Evolutionary conservation across 2,888 invertebrate species (phyloP), one percentile per base, ranked within the genome.

Genomic region (Drosophila stalkeri): DNA sequence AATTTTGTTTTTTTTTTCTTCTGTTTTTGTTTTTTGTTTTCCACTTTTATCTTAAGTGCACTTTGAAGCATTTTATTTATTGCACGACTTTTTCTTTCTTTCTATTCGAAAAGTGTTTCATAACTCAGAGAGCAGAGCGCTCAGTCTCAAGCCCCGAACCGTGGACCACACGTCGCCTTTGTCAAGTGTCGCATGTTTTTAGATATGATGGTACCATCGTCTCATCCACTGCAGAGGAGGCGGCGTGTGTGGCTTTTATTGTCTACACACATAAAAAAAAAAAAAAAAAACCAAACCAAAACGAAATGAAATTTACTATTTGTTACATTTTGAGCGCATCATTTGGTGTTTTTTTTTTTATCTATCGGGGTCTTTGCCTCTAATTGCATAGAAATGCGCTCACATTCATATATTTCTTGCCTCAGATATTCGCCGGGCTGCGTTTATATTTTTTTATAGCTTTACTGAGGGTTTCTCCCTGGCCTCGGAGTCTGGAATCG

Each of bases 1-100:
- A 31, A 43, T 43, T 55, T 39, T 16, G 14, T 35, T 35, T 12
- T 35, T 11, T 35, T 59, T 64, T 47, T 47, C 9, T 47, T 47
- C 9, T 9, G 16, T 9, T 11, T 59, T 64, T 4, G 27, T 65
- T 51, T 43, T 31, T 49, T 37, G 35, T 37, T 37, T 31, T 31
- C 33, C 16, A 62, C 68, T 71, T 80, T 80, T 86, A 86, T 90
- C 90, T 86, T 77, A 89, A 86, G 86, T 86, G 90, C 86, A 86
- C 90, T 86, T 86, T 89, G 68, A 77, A 89, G 90, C 77, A 76
- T 89, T 86, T 86, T 89, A 86, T 86, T 86, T 86, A 86, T 86
- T 84, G 87, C 90, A 89, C 82, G 90, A 89, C 85, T 83, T 79
- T 81, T 69, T 54, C 51, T 39, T 57, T 77, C 67, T 67, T 55